A percentile compares a stretch with the other conserved stretches of the same genome.
phyloP scores from a whole-genome alignment of 2,113 vertebrate species.

The Felis catus region F.catus_Fca126_mat1.0 CM031426.1:36363501-36364000 shows the following conservation, averaged over 20 bases:
- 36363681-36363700: neutral
- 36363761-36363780: neutral
- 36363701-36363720: neutral
- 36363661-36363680: neutral
- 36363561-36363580: neutral
- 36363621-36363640: neutral
- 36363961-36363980: no score
- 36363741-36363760: neutral
- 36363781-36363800: neutral
- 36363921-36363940: no score
- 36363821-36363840: neutral
- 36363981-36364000: no score
- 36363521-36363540: neutral
- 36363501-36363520: neutral
- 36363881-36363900: no score
- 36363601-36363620: neutral
- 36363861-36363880: no score
- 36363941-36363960: no score
- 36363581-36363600: neutral
- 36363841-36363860: no score
- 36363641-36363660: neutral
- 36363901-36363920: no score
- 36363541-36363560: neutral
- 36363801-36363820: neutral
- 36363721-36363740: neutral